Conservation (phyloP, 35 echinoderm and acorn worm genomes). For the Acanthaster planci region DNA sequence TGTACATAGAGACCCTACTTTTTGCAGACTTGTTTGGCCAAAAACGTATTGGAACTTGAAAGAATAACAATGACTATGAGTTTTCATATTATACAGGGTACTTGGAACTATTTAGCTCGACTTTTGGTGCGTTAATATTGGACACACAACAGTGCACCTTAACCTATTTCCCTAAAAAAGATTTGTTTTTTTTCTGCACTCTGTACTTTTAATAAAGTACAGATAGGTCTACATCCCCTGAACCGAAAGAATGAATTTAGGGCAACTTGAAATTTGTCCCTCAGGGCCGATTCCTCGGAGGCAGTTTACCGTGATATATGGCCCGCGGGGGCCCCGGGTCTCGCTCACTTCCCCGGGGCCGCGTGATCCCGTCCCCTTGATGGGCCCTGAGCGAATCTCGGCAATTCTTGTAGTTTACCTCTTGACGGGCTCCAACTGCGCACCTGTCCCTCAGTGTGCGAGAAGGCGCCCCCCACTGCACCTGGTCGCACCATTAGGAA, state of each 20-base stretch:
- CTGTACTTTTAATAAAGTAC: too few species aligned
- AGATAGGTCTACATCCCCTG: too few species aligned
- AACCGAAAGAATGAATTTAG: too few species aligned
- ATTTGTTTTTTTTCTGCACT: too few species aligned
- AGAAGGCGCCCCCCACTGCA: not conserved
- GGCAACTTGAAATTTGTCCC: conserved; percentile 3
- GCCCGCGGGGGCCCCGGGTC: not conserved
- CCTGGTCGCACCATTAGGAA: not conserved
- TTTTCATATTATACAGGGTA: too few species aligned
- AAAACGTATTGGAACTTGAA: not conserved
- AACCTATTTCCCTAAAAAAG: too few species aligned
- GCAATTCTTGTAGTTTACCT: not conserved
- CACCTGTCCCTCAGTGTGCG: not conserved
- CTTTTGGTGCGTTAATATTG: too few species aligned
- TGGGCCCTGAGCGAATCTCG: not conserved
- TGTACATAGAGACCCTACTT: too few species aligned
- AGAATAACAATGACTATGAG: too few species aligned
- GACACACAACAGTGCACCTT: too few species aligned
- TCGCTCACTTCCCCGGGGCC: not conserved
- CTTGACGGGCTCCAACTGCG: not conserved
- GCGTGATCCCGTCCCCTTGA: not conserved
- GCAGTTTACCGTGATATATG: not conserved
- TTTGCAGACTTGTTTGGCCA: not conserved
- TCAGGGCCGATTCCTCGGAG: not conserved
- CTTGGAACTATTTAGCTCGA: too few species aligned